phyloP scores from a whole-genome alignment of 2,797 vertebrate species.

The Ctenosaura bakeri region DNA sequence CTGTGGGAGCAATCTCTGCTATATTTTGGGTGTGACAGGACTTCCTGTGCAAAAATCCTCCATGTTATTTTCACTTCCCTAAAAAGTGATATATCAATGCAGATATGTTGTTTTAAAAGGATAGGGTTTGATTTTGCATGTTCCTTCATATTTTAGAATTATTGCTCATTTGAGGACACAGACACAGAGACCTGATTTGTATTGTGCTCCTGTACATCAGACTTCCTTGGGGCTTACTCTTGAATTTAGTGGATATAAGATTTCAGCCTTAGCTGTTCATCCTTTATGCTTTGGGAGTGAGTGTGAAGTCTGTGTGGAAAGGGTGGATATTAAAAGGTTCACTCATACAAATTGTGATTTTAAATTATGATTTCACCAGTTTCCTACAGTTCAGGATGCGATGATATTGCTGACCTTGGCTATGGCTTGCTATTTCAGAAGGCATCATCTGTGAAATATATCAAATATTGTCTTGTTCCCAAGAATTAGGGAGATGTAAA shows the following conservation, averaged over 20 bases:
- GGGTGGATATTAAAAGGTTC: too few relatives aligned
- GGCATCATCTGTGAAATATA: neutral
- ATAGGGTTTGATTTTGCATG: neutral
- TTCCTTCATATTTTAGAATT: neutral
- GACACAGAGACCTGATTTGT: neutral
- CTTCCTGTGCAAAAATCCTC: neutral
- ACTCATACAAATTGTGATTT: too few relatives aligned
- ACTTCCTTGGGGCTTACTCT: too few relatives aligned
- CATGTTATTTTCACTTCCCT: neutral
- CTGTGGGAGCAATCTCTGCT: too few relatives aligned
- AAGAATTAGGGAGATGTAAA: neutral
- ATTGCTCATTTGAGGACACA: neutral
- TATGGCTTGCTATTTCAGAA: neutral
- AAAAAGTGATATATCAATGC: neutral
- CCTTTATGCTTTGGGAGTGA: neutral
- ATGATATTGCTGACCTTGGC: neutral
- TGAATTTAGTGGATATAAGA: too few relatives aligned
- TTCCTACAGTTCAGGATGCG: neutral
- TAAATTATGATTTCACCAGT: too few relatives aligned
- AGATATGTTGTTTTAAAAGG: neutral
- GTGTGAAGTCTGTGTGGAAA: neutral
- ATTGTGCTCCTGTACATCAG: too few relatives aligned
- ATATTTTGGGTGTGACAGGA: too few relatives aligned
- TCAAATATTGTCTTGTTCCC: neutral
- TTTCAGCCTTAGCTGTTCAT: too few relatives aligned